Percentiles rank a stretch among this genome's conserved stretches.
Conservation (phyloP, 2,888 invertebrate species). For the Halictus quadricinctus region DNA sequence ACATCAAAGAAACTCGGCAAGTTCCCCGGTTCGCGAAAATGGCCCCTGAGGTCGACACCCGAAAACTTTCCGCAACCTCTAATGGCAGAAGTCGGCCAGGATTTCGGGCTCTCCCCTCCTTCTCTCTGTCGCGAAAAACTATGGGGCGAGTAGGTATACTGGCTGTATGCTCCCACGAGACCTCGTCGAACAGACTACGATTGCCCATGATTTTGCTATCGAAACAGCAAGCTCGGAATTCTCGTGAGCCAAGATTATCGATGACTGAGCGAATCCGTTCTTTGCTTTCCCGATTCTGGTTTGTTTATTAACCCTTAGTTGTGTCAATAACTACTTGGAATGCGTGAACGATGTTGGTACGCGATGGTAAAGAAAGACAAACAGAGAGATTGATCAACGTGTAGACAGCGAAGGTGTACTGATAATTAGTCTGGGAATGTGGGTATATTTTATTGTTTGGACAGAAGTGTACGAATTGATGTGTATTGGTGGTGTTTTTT, state of each 20-base stretch:
- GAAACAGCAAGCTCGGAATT: neutral
- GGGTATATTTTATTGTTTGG: neutral
- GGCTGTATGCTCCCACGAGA: neutral
- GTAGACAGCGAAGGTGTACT: neutral
- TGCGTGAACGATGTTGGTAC: neutral
- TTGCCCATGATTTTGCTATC: neutral
- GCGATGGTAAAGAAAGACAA: neutral
- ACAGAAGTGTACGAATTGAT: neutral
- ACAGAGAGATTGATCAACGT: neutral
- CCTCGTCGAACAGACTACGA: neutral
- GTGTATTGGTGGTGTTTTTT: neutral
- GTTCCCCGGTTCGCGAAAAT: conserved; percentile 17
- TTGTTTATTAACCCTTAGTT: neutral
- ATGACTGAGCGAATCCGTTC: neutral
- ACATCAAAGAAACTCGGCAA: conserved; percentile 2
- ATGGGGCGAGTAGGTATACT: neutral
- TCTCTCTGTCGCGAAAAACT: neutral
- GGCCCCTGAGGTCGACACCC: conserved; percentile 8
- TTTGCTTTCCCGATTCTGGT: neutral
- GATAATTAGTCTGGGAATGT: neutral
- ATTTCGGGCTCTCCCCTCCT: neutral
- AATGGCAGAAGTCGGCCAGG: conserved; percentile 29
- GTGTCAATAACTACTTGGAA: neutral
- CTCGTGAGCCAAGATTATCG: neutral
- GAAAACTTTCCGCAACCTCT: conserved; percentile 26